A percentile compares a stretch with the other conserved stretches of the same genome.
Conservation (phyloP, 2,888 invertebrate genomes). For the Nephrotoma guestfalica region DNA sequence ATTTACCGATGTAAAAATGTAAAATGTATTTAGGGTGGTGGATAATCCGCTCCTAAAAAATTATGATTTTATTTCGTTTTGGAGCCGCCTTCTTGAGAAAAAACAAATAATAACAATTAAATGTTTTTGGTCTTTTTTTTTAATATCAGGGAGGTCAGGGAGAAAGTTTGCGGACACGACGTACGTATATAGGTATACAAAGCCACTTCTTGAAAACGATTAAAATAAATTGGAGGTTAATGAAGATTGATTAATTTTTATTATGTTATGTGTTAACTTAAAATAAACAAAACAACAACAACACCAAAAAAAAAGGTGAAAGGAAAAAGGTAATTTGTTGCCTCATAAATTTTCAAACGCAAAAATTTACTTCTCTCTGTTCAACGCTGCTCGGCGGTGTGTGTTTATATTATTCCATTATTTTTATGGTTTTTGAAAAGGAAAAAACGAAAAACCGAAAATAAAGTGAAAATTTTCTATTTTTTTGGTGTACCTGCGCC, state of each 20-base stretch:
- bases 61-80: no score
- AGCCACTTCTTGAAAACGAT: slow-evolving; percentile 1
- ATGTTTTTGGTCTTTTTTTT: no score
- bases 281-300: not conserved
- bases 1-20: no score
- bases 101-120: no score
- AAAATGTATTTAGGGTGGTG: no score
- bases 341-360: not conserved
- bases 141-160: no score
- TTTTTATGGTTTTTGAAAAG: not conserved
- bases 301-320: not conserved
- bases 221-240: slow-evolving; percentile 2
- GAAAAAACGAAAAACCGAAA: not conserved
- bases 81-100: no score
- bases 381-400: not conserved
- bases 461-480: not conserved
- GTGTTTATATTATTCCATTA: not conserved
- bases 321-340: slow-evolving; percentile 2
- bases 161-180: not conserved
- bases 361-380: not conserved
- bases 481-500: not conserved
- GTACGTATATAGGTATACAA: not conserved
- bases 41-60: no score
- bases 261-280: not conserved
- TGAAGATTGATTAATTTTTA: slow-evolving; percentile 4